These are phyloP conservation scores for Euzetes globulus DNA, from an alignment of 2,888 invertebrate genomes.

Conservation along the genomic window DNA sequence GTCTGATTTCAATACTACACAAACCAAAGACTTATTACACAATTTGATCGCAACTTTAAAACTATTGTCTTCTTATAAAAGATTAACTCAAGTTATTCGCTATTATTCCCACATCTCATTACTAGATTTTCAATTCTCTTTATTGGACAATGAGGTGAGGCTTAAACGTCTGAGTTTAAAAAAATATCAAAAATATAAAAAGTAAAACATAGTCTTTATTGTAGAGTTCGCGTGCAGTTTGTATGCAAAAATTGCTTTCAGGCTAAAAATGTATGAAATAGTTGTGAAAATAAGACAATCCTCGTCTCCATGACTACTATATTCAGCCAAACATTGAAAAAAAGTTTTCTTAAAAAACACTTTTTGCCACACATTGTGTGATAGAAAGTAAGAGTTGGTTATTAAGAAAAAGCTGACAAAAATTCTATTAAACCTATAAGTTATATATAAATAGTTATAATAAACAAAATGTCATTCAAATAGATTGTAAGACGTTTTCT, in stretches of 20 bases:
- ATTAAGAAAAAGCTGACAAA: background rate
- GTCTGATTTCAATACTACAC: background rate
- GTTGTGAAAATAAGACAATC: constrained; percentile 18
- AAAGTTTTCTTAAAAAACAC: background rate
- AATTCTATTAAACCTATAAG: background rate
- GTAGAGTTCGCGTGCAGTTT: background rate
- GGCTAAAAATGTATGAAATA: background rate
- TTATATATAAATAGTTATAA: background rate
- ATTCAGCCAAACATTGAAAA: constrained; percentile 12
- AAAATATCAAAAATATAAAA: background rate
- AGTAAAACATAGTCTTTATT: background rate
- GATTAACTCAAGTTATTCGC: too few relatives aligned
- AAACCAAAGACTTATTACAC: background rate
- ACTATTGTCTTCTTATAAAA: too few relatives aligned
- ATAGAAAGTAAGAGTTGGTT: background rate
- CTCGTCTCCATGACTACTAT: constrained; percentile 4
- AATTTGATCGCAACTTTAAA: too few relatives aligned
- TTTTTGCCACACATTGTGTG: background rate
- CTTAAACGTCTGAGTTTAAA: background rate
- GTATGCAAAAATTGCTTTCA: constrained; percentile 8
- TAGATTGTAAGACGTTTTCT: too few relatives aligned
- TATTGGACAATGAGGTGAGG: constrained; percentile 14
- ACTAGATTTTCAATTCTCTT: background rate
- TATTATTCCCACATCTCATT: background rate
- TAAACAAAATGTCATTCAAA: too few relatives aligned